Evolutionary conservation across 2,888 invertebrate genomes (phyloP).

Genomic region (Scaptomyza parva): DNA sequence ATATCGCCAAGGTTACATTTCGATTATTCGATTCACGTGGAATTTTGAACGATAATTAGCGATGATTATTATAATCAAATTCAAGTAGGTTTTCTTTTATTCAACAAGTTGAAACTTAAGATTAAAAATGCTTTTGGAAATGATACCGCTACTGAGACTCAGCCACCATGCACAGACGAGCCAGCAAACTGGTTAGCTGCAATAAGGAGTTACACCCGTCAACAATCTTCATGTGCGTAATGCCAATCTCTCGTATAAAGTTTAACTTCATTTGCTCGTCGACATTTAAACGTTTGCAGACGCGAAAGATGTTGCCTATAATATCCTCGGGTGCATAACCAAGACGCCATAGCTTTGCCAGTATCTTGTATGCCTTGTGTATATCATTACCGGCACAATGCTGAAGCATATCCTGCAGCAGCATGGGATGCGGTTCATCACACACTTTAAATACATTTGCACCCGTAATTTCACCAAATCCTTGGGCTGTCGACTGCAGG

Average conservation of each 20-base stretch:
- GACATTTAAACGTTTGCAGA: conserved; percentile 94
- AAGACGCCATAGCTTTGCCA: conserved; percentile 95
- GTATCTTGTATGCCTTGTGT: conserved; percentile 93
- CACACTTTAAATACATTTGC: conserved; percentile 99
- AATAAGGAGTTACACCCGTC: conserved; percentile 94
- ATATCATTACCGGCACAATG: conserved; percentile 93
- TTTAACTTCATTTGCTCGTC: conserved; percentile 93
- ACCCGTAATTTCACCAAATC: conserved; percentile 95
- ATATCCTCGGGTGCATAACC: conserved; percentile 99
- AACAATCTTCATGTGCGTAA: conserved; percentile 94
- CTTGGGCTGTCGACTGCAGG: conserved; percentile 96
- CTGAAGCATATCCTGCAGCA: conserved; percentile 95
- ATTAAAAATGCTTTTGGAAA: background rate
- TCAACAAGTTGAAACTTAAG: conserved; percentile 27
- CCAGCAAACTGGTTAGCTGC: conserved; percentile 95
- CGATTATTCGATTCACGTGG: conserved; percentile 15
- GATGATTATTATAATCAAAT: conserved; percentile 19
- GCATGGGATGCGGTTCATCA: conserved; percentile 98
- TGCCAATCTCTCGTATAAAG: conserved; percentile 95
- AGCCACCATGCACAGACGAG: conserved; percentile 89
- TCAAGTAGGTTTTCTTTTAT: conserved; percentile 12
- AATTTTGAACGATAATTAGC: background rate
- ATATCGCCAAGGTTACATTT: conserved; percentile 9
- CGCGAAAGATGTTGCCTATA: conserved; percentile 96
- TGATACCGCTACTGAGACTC: conserved; percentile 57